Evolutionary conservation across 2,797 vertebrate species (phyloP).

Genomic region (Picus viridis): DNA sequence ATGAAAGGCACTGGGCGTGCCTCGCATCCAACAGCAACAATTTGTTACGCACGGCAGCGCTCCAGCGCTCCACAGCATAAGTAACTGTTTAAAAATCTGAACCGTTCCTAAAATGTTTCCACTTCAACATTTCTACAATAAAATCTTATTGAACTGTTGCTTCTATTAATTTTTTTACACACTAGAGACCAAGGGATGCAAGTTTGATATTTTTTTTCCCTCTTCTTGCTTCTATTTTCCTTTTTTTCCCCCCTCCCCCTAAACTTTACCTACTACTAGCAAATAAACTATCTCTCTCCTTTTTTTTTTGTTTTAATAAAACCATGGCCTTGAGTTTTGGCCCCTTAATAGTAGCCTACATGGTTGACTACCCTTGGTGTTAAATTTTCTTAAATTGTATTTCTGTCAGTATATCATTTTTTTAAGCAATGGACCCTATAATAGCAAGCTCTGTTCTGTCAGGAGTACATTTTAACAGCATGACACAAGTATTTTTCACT

Average conservation of each 20-base stretch:
- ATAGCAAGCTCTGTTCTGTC: conserved; percentile 82
- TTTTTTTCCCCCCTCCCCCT: too few relatives aligned
- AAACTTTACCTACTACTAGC: conserved; percentile 69
- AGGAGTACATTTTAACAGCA: conserved; percentile 84
- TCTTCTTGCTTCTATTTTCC: not conserved
- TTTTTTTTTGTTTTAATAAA: conserved; percentile 71
- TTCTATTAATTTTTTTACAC: conserved; percentile 78
- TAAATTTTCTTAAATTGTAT: conserved; percentile 86
- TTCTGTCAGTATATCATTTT: conserved; percentile 85
- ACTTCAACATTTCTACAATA: conserved; percentile 76
- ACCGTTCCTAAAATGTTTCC: conserved; percentile 72
- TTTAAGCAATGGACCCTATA: conserved; percentile 83
- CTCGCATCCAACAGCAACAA: conserved; percentile 64
- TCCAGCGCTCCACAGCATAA: conserved; percentile 47
- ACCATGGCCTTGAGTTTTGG: conserved; percentile 80
- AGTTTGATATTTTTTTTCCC: conserved; percentile 27
- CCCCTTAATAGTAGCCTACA: conserved; percentile 82
- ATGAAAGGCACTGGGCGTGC: conserved; percentile 63
- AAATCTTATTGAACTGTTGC: conserved; percentile 74
- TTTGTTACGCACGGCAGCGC: conserved; percentile 47
- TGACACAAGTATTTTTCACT: conserved; percentile 84
- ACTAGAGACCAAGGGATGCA: conserved; percentile 54
- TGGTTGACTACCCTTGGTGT: conserved; percentile 81
- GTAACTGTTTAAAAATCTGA: conserved; percentile 73
- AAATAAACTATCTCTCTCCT: conserved; percentile 71